A percentile compares a stretch with the other conserved stretches of the same genome.
Conservation (phyloP, 2,113 vertebrate species). For the Cebidichthys violaceus region DNA sequence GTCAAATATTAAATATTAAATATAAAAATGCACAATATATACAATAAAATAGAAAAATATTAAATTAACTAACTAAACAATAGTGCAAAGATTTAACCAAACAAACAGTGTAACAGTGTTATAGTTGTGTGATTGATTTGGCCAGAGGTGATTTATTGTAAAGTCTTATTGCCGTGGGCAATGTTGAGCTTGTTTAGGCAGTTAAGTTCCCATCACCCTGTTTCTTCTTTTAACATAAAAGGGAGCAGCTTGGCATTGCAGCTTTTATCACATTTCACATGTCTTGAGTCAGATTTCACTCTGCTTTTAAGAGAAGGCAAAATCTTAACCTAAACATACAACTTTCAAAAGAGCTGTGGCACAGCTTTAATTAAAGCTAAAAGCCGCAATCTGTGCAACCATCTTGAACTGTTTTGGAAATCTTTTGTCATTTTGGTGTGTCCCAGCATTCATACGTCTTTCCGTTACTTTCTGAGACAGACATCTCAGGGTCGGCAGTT, state of each 20-base stretch:
- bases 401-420: constrained; percentile 10
- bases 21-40: too few relatives aligned
- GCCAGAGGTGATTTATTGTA: too few relatives aligned
- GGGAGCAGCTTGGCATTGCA: neutral
- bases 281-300: constrained; percentile 1
- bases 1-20: too few relatives aligned
- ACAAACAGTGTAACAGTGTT: too few relatives aligned
- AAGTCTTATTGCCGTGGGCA: too few relatives aligned
- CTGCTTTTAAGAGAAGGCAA: neutral
- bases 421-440: neutral
- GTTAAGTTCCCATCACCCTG: neutral
- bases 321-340: neutral
- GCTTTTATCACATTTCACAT: neutral
- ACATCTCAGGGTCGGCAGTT: neutral
- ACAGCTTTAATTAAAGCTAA: neutral
- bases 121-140: too few relatives aligned
- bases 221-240: constrained; percentile 8
- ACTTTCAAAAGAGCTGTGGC: neutral
- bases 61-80: too few relatives aligned
- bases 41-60: too few relatives aligned
- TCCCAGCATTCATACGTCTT: neutral
- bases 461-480: neutral
- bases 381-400: neutral
- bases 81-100: too few relatives aligned
- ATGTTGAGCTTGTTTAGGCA: constrained; percentile 4